Percentiles rank a stretch among this genome's conserved stretches.
Evolutionary conservation across 2,888 invertebrate genomes (phyloP).

Genomic region (Trichopria drosophilae): DNA sequence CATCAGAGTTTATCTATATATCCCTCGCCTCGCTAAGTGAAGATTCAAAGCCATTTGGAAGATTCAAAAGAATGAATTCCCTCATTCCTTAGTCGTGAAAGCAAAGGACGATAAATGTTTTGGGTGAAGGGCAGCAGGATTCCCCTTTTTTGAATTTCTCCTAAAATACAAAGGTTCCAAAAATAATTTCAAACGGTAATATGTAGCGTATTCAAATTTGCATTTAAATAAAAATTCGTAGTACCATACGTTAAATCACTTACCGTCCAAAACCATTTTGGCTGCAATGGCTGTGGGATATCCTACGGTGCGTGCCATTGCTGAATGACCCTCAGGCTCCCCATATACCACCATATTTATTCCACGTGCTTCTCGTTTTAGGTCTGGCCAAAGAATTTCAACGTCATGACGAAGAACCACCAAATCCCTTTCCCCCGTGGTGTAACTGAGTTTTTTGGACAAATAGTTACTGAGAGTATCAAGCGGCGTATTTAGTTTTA

Average conservation of each 20-base stretch:
- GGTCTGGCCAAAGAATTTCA: slow-evolving; percentile 89
- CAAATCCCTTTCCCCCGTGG: slow-evolving; percentile 84
- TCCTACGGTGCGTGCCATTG: slow-evolving; percentile 94
- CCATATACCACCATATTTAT: slow-evolving; percentile 92
- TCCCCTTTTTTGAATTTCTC: slow-evolving; percentile 95
- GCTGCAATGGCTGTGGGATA: slow-evolving; percentile 94
- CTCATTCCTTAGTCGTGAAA: slow-evolving; percentile 83
- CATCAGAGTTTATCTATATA: no score
- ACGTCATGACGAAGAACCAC: slow-evolving; percentile 93
- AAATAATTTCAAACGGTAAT: background rate
- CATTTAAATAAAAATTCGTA: background rate
- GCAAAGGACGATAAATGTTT: slow-evolving; percentile 90
- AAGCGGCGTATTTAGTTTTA: slow-evolving; percentile 83
- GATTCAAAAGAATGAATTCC: slow-evolving; percentile 76
- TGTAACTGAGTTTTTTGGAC: slow-evolving; percentile 76
- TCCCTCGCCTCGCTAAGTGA: no score
- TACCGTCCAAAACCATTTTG: slow-evolving; percentile 96
- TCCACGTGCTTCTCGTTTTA: slow-evolving; percentile 76
- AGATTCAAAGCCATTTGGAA: slow-evolving; percentile 60
- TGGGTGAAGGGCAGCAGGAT: slow-evolving; percentile 88
- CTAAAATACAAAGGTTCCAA: slow-evolving; percentile 58
- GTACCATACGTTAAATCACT: slow-evolving; percentile 32
- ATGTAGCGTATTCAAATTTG: background rate
- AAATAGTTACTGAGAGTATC: slow-evolving; percentile 92
- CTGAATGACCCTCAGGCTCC: slow-evolving; percentile 79